phyloP scores from a whole-genome alignment of 2,113 vertebrate species.

The Phylloscopus whistleri region DNA sequence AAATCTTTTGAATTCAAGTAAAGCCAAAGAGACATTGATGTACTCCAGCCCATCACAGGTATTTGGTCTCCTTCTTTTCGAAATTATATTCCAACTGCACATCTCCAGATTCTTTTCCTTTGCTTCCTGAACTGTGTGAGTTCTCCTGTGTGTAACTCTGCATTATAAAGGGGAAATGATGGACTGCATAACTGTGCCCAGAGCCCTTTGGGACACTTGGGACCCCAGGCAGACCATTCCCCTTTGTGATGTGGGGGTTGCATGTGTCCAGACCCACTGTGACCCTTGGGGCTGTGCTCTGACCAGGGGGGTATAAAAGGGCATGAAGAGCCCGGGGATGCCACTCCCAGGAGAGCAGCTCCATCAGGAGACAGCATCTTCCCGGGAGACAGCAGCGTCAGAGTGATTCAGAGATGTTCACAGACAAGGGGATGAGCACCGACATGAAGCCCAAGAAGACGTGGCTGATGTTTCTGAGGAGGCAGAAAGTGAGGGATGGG shows the following conservation, averaged over 20 bases:
- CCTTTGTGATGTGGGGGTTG: too few relatives aligned
- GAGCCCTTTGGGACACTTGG: not conserved
- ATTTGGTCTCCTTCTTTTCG: not conserved
- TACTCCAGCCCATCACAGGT: too few relatives aligned
- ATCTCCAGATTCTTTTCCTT: accelerated
- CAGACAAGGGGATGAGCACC: not conserved
- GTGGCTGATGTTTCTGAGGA: not conserved
- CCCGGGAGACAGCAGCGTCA: accelerated
- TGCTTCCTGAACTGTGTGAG: accelerated
- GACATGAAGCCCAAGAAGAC: accelerated
- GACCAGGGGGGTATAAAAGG: not conserved
- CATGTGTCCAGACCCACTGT: not conserved
- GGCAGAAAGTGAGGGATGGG: not conserved
- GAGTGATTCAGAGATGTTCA: not conserved
- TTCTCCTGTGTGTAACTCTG: not conserved
- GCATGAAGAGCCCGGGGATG: accelerated
- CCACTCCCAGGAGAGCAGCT: not conserved
- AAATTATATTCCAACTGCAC: not conserved
- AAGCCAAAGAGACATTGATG: not conserved
- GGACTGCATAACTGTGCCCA: accelerated
- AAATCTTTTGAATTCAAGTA: not conserved
- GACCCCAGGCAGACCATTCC: accelerated
- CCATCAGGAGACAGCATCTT: not conserved
- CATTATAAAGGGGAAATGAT: not conserved
- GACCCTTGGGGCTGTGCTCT: accelerated